A percentile compares a stretch with the other conserved stretches of the same genome.
Evolutionary conservation across 1,140 invertebrate species (phyloP).

Genomic region (Calliopsis andreniformis): DNA sequence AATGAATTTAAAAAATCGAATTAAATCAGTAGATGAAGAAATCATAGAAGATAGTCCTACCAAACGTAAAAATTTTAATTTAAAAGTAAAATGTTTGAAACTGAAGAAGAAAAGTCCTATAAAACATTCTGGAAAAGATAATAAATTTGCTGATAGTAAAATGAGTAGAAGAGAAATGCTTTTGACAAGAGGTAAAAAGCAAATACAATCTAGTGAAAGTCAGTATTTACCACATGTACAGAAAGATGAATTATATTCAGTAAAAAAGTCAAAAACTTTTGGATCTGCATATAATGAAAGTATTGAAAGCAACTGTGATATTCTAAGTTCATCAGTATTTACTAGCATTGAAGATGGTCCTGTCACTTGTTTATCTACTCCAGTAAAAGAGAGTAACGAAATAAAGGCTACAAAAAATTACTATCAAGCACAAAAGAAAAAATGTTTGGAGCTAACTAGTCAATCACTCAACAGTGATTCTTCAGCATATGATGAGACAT

Average conservation of each 20-base stretch:
- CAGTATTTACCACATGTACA: neutral
- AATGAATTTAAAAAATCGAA: neutral
- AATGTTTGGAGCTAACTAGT: neutral
- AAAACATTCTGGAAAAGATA: neutral
- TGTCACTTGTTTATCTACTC: no score
- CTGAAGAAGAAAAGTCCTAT: slow-evolving; percentile 13
- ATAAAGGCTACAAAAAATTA: neutral
- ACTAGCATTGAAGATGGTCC: no score
- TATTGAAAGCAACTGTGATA: neutral
- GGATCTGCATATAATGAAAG: neutral
- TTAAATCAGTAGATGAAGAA: slow-evolving; percentile 38
- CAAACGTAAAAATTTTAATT: slow-evolving; percentile 14
- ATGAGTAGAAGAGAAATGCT: neutral
- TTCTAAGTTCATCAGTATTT: neutral
- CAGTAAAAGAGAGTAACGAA: neutral
- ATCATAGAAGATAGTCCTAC: slow-evolving; percentile 50
- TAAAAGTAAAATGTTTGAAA: slow-evolving; percentile 13
- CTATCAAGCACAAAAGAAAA: neutral
- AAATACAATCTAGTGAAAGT: neutral
- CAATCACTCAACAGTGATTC: neutral
- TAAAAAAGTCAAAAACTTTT: neutral
- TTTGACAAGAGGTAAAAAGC: neutral
- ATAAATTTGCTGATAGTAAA: neutral
- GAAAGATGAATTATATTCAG: neutral
- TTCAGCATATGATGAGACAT: slow-evolving; percentile 57